A percentile compares a stretch with the other conserved stretches of the same genome.
Evolutionary conservation across 2,113 vertebrate genomes (phyloP).

Genomic region (Paracanthobrama guichenoti): DNA sequence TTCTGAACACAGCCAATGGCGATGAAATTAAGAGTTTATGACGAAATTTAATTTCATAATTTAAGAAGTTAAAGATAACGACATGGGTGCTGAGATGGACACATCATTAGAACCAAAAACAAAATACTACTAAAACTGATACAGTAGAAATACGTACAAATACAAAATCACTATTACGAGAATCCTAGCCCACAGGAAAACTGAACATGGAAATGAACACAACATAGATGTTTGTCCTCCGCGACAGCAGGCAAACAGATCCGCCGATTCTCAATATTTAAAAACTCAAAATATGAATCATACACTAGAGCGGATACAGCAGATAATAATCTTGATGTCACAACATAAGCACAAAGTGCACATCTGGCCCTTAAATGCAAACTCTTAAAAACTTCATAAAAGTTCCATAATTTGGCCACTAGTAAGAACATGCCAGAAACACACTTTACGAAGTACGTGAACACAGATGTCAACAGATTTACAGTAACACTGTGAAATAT

Average conservation of each 20-base stretch:
- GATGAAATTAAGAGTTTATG: neutral
- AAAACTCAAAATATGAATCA: neutral
- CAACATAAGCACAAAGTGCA: conserved; percentile 16
- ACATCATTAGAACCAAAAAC: neutral
- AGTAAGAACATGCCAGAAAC: neutral
- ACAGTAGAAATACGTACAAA: conserved; percentile 14
- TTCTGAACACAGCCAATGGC: neutral
- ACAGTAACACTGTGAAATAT: neutral
- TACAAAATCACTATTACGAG: neutral
- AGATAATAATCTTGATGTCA: neutral
- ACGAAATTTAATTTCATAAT: neutral
- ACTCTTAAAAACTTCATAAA: neutral
- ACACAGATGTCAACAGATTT: neutral
- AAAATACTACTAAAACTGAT: neutral
- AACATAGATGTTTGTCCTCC: neutral
- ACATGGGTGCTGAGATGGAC: neutral
- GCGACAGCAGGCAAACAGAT: neutral
- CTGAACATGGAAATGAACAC: neutral
- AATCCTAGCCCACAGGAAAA: neutral
- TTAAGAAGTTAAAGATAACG: neutral
- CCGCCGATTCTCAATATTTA: neutral
- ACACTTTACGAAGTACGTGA: neutral
- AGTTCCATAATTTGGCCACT: conserved; percentile 7
- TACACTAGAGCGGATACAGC: conserved; percentile 6
- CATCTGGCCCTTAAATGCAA: neutral